Conservation (phyloP, 2,797 vertebrate genomes). For the Amblyraja radiata region DNA sequence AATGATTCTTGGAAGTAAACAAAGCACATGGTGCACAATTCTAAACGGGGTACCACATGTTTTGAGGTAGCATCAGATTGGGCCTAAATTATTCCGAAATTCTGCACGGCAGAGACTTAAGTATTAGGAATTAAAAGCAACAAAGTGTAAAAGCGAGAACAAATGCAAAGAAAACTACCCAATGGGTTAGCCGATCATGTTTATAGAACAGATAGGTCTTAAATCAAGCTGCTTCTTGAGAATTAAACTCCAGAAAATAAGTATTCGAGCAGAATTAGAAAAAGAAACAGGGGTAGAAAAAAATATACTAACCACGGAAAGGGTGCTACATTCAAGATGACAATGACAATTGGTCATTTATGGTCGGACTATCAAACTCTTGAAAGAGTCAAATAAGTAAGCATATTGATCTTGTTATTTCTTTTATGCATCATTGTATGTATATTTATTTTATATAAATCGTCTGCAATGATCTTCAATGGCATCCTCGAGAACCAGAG, state of each 20-base stretch:
- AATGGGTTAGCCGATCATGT: neutral
- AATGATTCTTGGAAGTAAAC: neutral
- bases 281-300: neutral
- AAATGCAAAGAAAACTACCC: neutral
- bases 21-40: neutral
- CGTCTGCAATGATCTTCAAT: neutral
- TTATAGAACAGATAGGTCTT: neutral
- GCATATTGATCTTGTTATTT: no score
- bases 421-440: no score
- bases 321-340: neutral
- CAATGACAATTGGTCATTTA: no score
- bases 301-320: neutral
- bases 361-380: neutral
- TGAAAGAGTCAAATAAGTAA: neutral
- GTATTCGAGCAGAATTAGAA: neutral
- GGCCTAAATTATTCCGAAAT: neutral
- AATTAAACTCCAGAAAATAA: neutral
- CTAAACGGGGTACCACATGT: neutral
- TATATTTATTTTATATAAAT: no score
- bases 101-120: neutral
- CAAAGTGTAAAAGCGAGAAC: neutral
- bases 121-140: neutral
- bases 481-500: no score
- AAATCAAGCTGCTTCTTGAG: neutral
- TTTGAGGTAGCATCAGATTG: neutral